Evolutionary conservation across 2,797 vertebrate species (phyloP).

Genomic region (Brotula barbata): DNA sequence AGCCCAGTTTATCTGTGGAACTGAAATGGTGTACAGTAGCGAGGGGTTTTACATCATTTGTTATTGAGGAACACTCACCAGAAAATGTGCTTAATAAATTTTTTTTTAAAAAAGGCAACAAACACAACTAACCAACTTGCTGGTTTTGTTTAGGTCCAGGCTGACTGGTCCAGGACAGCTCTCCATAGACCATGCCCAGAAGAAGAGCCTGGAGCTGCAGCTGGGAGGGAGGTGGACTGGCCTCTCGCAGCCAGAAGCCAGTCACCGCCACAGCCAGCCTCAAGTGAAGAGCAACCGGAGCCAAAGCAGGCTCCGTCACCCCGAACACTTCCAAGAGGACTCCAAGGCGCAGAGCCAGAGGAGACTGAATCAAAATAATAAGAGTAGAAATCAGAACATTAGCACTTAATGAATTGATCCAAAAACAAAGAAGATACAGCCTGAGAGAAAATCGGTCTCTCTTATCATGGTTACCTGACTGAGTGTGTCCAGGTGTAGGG

Average conservation of each 20-base stretch:
- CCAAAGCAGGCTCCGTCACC: slow-evolving; percentile 71
- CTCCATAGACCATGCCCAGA: slow-evolving; percentile 84
- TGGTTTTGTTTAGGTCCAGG: slow-evolving; percentile 32
- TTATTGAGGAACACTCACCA: background rate
- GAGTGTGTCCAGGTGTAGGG: slow-evolving; percentile 74
- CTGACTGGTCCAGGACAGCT: slow-evolving; percentile 72
- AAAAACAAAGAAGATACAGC: no score
- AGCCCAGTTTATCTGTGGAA: slow-evolving; percentile 52
- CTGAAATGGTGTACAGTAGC: slow-evolving; percentile 38
- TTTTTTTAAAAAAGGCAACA: background rate
- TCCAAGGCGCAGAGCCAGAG: slow-evolving; percentile 66
- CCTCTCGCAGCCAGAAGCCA: slow-evolving; percentile 82
- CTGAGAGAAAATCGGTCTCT: no score
- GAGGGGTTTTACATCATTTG: background rate
- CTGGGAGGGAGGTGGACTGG: slow-evolving; percentile 75
- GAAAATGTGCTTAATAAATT: background rate
- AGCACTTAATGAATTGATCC: background rate
- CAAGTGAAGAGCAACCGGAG: slow-evolving; percentile 76
- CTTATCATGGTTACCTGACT: slow-evolving; percentile 77
- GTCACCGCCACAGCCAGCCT: slow-evolving; percentile 83
- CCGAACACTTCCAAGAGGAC: slow-evolving; percentile 83
- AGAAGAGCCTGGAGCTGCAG: slow-evolving; percentile 84
- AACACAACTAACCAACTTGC: slow-evolving; percentile 36
- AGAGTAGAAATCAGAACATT: background rate
- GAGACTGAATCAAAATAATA: slow-evolving; percentile 60